A percentile compares a stretch with the other conserved stretches of the same genome.
These are phyloP conservation scores for Falco berigora DNA, from an alignment of 2,797 vertebrate species.

Conservation along the genomic window DNA sequence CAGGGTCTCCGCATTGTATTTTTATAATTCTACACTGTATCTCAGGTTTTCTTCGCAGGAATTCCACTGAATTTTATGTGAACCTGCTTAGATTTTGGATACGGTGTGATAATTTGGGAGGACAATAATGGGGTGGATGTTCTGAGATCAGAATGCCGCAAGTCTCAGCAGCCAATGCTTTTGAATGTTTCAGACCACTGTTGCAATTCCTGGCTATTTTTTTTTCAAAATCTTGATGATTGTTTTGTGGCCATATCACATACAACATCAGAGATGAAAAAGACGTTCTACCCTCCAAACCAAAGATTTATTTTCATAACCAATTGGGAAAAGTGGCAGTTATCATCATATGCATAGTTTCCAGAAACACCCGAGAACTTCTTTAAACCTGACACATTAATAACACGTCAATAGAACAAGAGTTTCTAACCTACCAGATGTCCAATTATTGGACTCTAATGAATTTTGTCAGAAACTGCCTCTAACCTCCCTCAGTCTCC, in stretches of 20 bases:
- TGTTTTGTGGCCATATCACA: neutral
- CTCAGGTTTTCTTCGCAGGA: neutral
- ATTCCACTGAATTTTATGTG: neutral
- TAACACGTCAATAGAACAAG: neutral
- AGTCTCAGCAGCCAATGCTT: neutral
- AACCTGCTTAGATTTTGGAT: neutral
- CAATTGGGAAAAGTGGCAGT: neutral
- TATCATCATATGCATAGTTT: neutral
- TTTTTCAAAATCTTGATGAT: neutral
- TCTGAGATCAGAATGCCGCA: neutral
- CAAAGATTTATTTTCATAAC: neutral
- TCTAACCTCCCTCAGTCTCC: neutral
- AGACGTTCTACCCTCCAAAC: neutral
- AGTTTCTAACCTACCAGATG: neutral
- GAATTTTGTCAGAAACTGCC: neutral
- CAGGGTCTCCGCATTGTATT: neutral
- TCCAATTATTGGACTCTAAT: neutral
- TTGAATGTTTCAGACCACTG: neutral
- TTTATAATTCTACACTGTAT: neutral
- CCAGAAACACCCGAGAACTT: neutral
- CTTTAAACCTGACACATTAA: neutral
- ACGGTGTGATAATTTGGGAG: neutral
- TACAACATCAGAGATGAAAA: neutral
- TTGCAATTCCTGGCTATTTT: neutral
- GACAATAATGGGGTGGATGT: neutral